phyloP scores from a whole-genome alignment of 1,140 invertebrate genomes.

The Amyelois transitella region DNA sequence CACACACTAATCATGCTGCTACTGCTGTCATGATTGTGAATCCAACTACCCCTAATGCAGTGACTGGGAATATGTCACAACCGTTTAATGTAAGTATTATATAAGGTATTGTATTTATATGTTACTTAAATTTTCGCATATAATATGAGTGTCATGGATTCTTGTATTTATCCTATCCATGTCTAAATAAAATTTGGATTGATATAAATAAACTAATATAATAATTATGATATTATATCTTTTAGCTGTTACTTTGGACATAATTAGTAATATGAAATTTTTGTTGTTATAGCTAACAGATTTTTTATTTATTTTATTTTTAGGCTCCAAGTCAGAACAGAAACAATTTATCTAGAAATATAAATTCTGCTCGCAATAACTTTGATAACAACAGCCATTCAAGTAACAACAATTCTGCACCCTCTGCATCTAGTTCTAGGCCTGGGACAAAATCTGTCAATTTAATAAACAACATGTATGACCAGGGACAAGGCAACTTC shows the following conservation, averaged over 20 bases:
- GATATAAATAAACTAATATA: not conserved
- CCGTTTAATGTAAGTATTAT: slow-evolving; percentile 54
- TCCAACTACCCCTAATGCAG: slow-evolving; percentile 67
- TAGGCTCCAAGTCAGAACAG: slow-evolving; percentile 60
- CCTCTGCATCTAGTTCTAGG: slow-evolving; percentile 40
- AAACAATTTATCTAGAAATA: slow-evolving; percentile 60
- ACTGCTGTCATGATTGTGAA: slow-evolving; percentile 74
- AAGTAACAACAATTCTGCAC: slow-evolving; percentile 51
- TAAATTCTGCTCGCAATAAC: slow-evolving; percentile 57
- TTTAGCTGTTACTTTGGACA: not conserved
- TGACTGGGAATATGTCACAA: slow-evolving; percentile 56
- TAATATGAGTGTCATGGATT: too few relatives aligned
- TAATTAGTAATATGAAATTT: too few relatives aligned
- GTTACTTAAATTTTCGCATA: too few relatives aligned
- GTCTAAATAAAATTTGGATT: too few relatives aligned
- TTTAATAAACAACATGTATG: slow-evolving; percentile 68
- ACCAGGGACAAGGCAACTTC: slow-evolving; percentile 53
- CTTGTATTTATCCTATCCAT: too few relatives aligned
- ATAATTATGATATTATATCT: slow-evolving; percentile 7
- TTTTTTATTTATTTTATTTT: slow-evolving; percentile 10
- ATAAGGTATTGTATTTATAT: not conserved
- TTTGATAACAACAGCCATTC: slow-evolving; percentile 49
- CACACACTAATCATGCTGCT: slow-evolving; percentile 66
- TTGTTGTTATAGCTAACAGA: not conserved
- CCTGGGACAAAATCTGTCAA: slow-evolving; percentile 58